Evolutionary conservation across 2,797 vertebrate species (phyloP).

Genomic region (Onychomys arenicola): DNA sequence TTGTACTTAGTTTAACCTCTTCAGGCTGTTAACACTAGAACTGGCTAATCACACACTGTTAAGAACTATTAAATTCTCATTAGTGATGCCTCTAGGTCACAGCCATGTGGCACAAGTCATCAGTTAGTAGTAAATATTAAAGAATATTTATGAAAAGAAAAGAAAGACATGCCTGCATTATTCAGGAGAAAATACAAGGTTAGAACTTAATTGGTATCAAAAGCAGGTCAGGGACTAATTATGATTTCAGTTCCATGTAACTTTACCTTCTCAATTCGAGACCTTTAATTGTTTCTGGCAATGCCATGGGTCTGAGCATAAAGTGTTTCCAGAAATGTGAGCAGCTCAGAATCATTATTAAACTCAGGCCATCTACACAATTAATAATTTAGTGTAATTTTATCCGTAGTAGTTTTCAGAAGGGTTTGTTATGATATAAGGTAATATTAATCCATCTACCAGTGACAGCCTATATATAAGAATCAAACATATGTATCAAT

Average conservation of each 20-base stretch:
- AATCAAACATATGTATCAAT: conserved; percentile 38
- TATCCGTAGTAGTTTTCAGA: conserved; percentile 92
- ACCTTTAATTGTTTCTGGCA: conserved; percentile 93
- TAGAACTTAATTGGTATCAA: conserved; percentile 92
- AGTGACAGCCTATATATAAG: conserved; percentile 56
- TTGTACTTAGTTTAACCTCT: conserved; percentile 72
- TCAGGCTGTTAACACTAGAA: conserved; percentile 63
- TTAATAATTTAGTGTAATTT: conserved; percentile 99
- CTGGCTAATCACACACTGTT: conserved; percentile 64
- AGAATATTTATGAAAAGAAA: conserved; percentile 62
- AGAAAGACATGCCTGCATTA: conserved; percentile 88
- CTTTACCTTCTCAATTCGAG: conserved; percentile 88
- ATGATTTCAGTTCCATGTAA: conserved; percentile 91
- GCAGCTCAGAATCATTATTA: conserved; percentile 91
- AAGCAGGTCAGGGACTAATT: conserved; percentile 89
- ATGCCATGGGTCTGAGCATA: conserved; percentile 89
- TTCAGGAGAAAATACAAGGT: conserved; percentile 89
- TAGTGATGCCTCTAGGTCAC: conserved; percentile 56
- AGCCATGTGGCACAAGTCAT: conserved; percentile 45
- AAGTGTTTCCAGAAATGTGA: conserved; percentile 93
- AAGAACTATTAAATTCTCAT: conserved; percentile 67
- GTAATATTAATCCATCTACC: conserved; percentile 76
- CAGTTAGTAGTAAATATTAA: conserved; percentile 77
- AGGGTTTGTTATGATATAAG: conserved; percentile 84
- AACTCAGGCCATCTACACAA: conserved; percentile 92